phyloP scores from a whole-genome alignment of 2,113 vertebrate species.

The Bujurquina vittata region DNA sequence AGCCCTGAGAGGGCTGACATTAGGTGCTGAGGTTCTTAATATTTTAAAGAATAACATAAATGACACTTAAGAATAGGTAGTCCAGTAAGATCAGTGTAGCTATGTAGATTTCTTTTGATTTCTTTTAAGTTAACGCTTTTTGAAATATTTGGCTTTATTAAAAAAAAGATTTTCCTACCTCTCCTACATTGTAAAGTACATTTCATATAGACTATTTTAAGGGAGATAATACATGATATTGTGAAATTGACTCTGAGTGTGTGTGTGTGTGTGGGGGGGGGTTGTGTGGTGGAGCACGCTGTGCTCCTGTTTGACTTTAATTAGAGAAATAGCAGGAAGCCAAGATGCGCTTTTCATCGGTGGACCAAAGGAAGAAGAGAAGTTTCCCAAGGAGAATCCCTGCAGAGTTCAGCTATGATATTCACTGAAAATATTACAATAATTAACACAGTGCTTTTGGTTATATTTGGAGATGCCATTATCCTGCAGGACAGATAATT shows the following conservation, averaged over 20 bases:
- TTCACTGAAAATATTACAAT: slow-evolving; percentile 37
- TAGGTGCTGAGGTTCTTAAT: not conserved
- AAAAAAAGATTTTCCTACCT: slow-evolving; percentile 1
- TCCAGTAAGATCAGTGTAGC: slow-evolving; percentile 2
- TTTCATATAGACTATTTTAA: slow-evolving; percentile 33
- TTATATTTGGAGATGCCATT: slow-evolving; percentile 21
- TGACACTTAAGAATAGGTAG: not conserved
- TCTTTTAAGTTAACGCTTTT: not conserved
- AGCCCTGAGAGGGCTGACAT: not conserved
- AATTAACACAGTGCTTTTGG: slow-evolving; percentile 47
- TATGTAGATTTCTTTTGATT: not conserved
- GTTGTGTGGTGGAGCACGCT: slow-evolving; percentile 57
- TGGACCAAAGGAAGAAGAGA: slow-evolving; percentile 43
- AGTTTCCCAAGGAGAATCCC: slow-evolving; percentile 45
- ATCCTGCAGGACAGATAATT: slow-evolving; percentile 20
- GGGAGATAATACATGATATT: slow-evolving; percentile 42
- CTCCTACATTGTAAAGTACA: slow-evolving; percentile 18
- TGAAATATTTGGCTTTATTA: slow-evolving; percentile 15
- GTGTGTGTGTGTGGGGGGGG: no score
- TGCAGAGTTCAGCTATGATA: slow-evolving; percentile 56
- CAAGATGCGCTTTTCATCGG: slow-evolving; percentile 56
- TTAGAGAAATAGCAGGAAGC: slow-evolving; percentile 69
- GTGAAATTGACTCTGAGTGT: slow-evolving; percentile 41
- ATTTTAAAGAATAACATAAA: slow-evolving; percentile 6
- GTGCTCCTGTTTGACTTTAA: slow-evolving; percentile 68